phyloP scores from a whole-genome alignment of 2,797 vertebrate species.

The Microctenopoma stevenorrisi region DNA sequence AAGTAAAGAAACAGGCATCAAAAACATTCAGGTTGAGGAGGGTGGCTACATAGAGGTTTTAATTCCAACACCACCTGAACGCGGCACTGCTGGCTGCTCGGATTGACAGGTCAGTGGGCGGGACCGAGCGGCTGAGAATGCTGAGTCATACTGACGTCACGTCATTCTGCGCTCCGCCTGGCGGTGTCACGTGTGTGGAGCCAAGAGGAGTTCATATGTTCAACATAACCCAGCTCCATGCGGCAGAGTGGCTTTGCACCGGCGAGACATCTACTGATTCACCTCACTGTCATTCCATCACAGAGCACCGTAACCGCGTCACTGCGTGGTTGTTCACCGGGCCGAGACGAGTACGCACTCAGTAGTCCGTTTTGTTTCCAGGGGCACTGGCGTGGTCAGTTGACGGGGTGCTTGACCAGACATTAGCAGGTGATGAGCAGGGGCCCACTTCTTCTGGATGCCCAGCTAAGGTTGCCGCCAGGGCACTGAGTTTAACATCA shows the following conservation, averaged over 20 bases:
- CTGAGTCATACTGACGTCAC: constrained; percentile 82
- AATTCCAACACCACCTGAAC: not conserved
- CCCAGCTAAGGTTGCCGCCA: constrained; percentile 55
- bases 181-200: constrained; percentile 67
- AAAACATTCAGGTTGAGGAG: too few relatives aligned
- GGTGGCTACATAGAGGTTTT: too few relatives aligned
- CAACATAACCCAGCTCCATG: constrained; percentile 1
- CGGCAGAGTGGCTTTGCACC: not conserved
- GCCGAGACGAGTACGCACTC: not conserved
- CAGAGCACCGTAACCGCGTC: not conserved
- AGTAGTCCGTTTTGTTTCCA: not conserved
- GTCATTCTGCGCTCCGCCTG: constrained; percentile 42
- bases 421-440: constrained; percentile 76
- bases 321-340: not conserved
- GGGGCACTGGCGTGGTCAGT: not conserved
- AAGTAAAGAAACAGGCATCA: too few relatives aligned
- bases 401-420: constrained; percentile 38
- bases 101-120: constrained; percentile 34
- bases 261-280: not conserved
- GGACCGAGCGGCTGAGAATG: constrained; percentile 36
- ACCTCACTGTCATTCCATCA: not conserved
- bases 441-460: constrained; percentile 65
- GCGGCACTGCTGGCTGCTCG: not conserved
- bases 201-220: constrained; percentile 45
- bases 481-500: constrained; percentile 39